Evolutionary conservation across 1,140 invertebrate species (phyloP).

Genomic region (Galendromus occidentalis): DNA sequence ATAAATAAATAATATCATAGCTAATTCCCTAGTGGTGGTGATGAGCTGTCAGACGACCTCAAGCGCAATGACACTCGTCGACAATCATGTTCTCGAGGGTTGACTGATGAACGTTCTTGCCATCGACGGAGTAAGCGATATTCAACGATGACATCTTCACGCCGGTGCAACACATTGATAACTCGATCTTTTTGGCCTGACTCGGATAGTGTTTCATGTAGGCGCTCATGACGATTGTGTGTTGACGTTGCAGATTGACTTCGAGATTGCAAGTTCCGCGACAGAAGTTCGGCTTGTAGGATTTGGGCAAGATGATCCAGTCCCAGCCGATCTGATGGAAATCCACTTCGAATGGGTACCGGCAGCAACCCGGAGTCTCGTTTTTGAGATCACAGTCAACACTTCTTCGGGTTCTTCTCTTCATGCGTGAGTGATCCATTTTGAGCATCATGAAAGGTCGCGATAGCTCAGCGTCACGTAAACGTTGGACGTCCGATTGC

Average conservation of each 20-base stretch:
- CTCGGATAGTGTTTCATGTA: neutral
- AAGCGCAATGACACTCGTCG: neutral
- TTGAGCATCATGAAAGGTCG: no score
- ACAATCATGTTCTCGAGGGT: slow-evolving; percentile 7
- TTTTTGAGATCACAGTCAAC: neutral
- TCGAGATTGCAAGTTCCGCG: neutral
- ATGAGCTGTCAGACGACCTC: neutral
- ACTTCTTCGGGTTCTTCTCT: neutral
- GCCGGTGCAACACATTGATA: neutral
- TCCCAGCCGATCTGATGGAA: slow-evolving; percentile 3
- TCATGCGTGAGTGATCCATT: no score
- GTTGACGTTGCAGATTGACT: neutral
- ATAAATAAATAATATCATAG: no score
- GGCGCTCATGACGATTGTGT: neutral
- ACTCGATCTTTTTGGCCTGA: neutral
- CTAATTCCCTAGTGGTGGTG: no score
- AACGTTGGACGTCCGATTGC: no score
- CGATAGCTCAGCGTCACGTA: no score
- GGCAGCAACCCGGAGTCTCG: neutral
- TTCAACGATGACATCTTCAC: neutral
- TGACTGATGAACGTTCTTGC: neutral
- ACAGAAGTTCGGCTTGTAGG: neutral
- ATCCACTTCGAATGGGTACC: neutral
- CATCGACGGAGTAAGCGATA: neutral
- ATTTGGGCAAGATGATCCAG: neutral